Evolutionary conservation across 1,140 invertebrate species (phyloP), one percentile per base, ranked within the genome.

Genomic region (Drosophila chauvacae): DNA sequence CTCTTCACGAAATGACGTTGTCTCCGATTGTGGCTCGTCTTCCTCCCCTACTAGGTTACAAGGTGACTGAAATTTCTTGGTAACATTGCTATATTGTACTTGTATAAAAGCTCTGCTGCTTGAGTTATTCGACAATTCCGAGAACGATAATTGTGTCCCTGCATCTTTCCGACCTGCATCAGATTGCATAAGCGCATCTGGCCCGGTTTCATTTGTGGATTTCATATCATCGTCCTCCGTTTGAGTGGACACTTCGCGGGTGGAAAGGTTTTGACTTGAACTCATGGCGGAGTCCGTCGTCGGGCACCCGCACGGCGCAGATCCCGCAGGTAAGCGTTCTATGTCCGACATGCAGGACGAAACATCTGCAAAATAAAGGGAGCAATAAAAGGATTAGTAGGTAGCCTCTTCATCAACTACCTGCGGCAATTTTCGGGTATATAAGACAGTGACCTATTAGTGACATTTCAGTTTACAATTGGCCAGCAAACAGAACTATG

Each of bases 271-370:
- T 56, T 48, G 70, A 10, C 37, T 64, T 2, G 37, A 18, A 11
- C 37, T 23, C 35, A n/a, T n/a, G 9, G 16, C 2, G 0, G 26
- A 14, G 35, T 26, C 10, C 3, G 44, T 23, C 11, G 5, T 28
- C 11, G 5, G 16, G 20, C 74, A 70, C 47, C 60, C 48, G 69
- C 53, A n/a, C 4, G 7, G 30, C 9, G 9, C 20, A n/a, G 20
- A 11, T 39, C 55, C 68, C 5, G 39, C 83, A 85, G 82, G 82
- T 85, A 85, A 20, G 6, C 77, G 83, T 4, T 1, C 11, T 2
- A 30, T 26, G 39, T 41, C 16, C 45, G n/a, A 42, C 4, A n/a
- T 14, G 33, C 35, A 26, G 41, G 33, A 26, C 11, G 28, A 13
- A 37, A 20, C 82, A 86, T 81, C 81, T 84, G 80, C 23, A 45